Evolutionary conservation across 2,797 vertebrate genomes (phyloP), one percentile per base, ranked within the genome.

Genomic region (Babyrousa celebensis): DNA sequence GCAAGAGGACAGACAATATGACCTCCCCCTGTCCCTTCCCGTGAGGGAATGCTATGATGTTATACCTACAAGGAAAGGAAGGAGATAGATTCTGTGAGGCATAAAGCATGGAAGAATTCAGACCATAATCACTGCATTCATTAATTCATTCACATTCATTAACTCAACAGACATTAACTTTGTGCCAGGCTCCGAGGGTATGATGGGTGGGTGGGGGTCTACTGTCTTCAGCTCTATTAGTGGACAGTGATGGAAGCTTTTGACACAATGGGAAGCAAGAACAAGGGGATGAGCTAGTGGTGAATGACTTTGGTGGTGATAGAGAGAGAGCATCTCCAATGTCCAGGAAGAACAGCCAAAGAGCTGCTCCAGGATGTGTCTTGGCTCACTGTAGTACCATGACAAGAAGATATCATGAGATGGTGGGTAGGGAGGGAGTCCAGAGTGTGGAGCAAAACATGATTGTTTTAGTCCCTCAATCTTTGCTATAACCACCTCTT

Each of bases 151-250:
- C 16, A 23, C 29, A 74, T 88, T 91, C 18, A 23, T 60, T 84
- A 54, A 54, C 43, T 74, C 56, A 90, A 79, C 40, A 96, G 79
- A 36, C 12, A 80, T 88, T 91, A 87, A 71, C 62, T 94, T 89
- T 60, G 56, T 91, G 43, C 78, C 65, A 88, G 78, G 20, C 62
- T 94, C 91, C 43, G 10, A 62, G 40, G 63, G 18, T 86, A 32
- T 75, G 58, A 79, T 18, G 18, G 75, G 43, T 43, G 14, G 14
- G 29, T 94, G 43, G 52, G 14, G 14, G 29, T 94, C 85, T 17
- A 23, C 15, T 89, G 63, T n/a, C 77, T 92, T 89, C 43, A 60
- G 32, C 29, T 93, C 54, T 67, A 54, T 68, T 94, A 85, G 78
- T 54, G 20, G 67, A 20, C 29, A 82, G 36, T 79, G 80, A 84